phyloP scores from a whole-genome alignment of 2,888 invertebrate species.

The Drosophila kokeensis region DNA sequence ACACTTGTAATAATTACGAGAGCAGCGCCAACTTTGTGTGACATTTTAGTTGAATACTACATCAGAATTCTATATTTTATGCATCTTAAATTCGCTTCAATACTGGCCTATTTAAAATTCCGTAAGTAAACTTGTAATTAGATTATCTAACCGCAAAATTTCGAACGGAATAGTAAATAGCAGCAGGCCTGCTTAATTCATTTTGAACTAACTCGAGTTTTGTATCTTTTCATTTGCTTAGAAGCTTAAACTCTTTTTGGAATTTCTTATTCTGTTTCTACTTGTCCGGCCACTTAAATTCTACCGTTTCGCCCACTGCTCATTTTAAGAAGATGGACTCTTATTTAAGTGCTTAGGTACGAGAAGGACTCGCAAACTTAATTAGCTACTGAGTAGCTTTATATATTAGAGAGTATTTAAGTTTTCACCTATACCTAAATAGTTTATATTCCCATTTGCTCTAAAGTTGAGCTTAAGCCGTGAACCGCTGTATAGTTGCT shows the following conservation, averaged over 20 bases:
- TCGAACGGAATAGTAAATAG: neutral
- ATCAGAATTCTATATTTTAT: neutral
- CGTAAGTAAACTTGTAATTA: neutral
- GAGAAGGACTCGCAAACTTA: neutral
- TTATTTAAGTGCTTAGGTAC: neutral
- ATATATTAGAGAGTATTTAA: slow-evolving; percentile 16
- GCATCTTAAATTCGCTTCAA: neutral
- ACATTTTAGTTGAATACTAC: neutral
- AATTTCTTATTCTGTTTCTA: neutral
- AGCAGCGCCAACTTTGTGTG: neutral
- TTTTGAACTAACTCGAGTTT: neutral
- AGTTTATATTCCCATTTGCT: neutral
- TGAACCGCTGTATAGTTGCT: neutral
- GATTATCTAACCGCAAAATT: neutral
- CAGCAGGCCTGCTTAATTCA: neutral
- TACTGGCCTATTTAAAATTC: neutral
- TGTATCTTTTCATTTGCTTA: neutral
- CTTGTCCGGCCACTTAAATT: neutral
- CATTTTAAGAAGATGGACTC: neutral
- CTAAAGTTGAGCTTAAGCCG: neutral
- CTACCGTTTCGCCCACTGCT: neutral
- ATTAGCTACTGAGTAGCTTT: neutral
- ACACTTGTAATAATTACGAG: slow-evolving; percentile 9
- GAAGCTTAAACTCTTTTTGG: neutral
- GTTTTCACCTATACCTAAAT: neutral